Conservation (phyloP, 2,888 invertebrate genomes). For the Nysson spinosus region DNA sequence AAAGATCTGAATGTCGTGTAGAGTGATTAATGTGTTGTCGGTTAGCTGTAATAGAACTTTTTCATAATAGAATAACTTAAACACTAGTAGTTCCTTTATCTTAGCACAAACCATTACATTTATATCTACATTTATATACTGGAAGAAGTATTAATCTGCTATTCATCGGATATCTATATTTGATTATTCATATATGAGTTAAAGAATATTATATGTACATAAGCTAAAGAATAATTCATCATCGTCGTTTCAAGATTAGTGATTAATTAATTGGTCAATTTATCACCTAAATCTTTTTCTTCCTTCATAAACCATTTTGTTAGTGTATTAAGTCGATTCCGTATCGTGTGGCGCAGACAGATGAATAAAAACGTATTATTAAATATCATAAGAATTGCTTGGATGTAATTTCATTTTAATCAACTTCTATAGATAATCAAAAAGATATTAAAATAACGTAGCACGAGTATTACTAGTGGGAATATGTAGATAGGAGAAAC, state of each 20-base stretch:
- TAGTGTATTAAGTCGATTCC: background rate
- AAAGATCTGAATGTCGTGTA: background rate
- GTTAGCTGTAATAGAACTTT: background rate
- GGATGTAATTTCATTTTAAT: too few relatives aligned
- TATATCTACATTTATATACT: too few relatives aligned
- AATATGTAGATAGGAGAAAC: too few relatives aligned
- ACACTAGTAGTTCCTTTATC: background rate
- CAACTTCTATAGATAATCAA: too few relatives aligned
- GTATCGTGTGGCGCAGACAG: too few relatives aligned
- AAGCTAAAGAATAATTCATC: constrained; percentile 37
- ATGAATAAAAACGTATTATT: too few relatives aligned
- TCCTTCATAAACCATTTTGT: background rate
- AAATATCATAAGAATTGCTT: too few relatives aligned
- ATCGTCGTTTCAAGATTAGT: constrained; percentile 3
- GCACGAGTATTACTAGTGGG: too few relatives aligned
- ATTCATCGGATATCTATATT: constrained; percentile 20
- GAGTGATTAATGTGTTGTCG: constrained; percentile 18
- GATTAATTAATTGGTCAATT: too few relatives aligned
- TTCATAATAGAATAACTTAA: too few relatives aligned
- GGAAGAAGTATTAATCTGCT: background rate
- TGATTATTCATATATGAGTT: constrained; percentile 38
- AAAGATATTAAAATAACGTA: too few relatives aligned
- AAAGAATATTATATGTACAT: too few relatives aligned
- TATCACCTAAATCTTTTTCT: constrained; percentile 19
- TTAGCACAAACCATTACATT: background rate